These are phyloP conservation scores for Chrysaora quinquecirrha DNA, from an alignment of 30 jellyfish, hydroid and myxozoan species.

Conservation along the genomic window DNA sequence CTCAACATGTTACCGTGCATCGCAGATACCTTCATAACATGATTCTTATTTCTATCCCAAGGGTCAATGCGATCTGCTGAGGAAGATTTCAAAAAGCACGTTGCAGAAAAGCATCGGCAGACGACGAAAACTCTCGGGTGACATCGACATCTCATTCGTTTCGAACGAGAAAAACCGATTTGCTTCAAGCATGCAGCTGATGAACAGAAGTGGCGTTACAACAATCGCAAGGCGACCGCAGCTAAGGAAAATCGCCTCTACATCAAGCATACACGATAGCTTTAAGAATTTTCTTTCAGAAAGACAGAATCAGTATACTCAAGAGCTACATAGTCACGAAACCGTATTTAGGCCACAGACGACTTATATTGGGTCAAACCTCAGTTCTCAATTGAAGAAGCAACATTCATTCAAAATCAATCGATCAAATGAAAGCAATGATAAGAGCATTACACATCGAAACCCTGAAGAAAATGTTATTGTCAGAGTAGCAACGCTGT, in stretches of 20 bases:
- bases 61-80: neutral
- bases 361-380: neutral
- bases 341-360: neutral
- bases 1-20: too few species aligned
- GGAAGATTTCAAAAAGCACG: neutral
- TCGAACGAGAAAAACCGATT: neutral
- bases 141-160: neutral
- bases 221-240: neutral
- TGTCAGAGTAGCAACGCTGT: constrained; percentile 39
- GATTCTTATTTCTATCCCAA: too few species aligned
- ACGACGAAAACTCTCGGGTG: neutral
- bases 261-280: neutral
- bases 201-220: neutral
- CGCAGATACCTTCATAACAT: too few species aligned
- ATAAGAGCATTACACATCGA: neutral
- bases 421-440: neutral
- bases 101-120: neutral
- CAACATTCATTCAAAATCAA: neutral
- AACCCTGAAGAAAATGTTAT: constrained; percentile 6
- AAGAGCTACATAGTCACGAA: neutral
- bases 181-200: neutral
- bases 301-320: too few species aligned
- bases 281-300: neutral
- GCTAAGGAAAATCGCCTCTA: neutral
- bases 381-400: neutral